Base-by-base conservation (phyloP, 2,888 invertebrate species). In the Strigamia maritima region DNA sequence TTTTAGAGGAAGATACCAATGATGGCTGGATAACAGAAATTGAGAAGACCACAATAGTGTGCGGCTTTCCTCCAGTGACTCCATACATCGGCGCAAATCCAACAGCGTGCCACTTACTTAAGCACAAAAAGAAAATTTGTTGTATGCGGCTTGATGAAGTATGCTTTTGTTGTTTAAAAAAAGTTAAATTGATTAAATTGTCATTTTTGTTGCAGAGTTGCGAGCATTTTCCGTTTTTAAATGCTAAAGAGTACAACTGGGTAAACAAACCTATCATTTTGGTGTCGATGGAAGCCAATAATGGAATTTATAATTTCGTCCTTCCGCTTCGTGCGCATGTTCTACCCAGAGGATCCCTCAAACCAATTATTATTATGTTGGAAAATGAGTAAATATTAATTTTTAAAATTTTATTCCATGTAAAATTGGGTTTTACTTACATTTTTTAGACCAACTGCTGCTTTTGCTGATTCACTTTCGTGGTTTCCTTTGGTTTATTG, bases 401-500 rank as follows among this genome's bases (percentile, higher is more conserved):
- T 31, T 31, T 31, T 31, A 31, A 4, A 4, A 4, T 4, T 31
- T 31, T 31, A 31, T 31, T 31, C 6, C 6, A 31, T 31, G 2
- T 31, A 31, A 31, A 31, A 4, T 31, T 31, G n/a, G n/a, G n/a
- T 31, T 31, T 31, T 2, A 31, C 6, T 31, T 31, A 31, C 31
- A 4, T 31, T n/a, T 31, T 31, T 31, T 31, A 88, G 94, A 83
- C 97, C 97, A 44, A 93, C 95, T 85, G 91, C 93, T 83, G 94
- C 94, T 75, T 98, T 98, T 86, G 89, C 98, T 82, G 98, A 98
- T 86, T 93, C 97, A 10, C 92, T 98, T 83, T 95, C 97, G 38
- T 97, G 95, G 87, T 98, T 98, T 87, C 98, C 98, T 74, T 88
- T 98, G 85, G 94, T 98, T 38, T 98, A 98, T 87, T 98, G 98